Percentiles rank a stretch among this genome's conserved stretches.
Conservation (phyloP, 2,113 vertebrate genomes). For the Platysteira castanea region DNA sequence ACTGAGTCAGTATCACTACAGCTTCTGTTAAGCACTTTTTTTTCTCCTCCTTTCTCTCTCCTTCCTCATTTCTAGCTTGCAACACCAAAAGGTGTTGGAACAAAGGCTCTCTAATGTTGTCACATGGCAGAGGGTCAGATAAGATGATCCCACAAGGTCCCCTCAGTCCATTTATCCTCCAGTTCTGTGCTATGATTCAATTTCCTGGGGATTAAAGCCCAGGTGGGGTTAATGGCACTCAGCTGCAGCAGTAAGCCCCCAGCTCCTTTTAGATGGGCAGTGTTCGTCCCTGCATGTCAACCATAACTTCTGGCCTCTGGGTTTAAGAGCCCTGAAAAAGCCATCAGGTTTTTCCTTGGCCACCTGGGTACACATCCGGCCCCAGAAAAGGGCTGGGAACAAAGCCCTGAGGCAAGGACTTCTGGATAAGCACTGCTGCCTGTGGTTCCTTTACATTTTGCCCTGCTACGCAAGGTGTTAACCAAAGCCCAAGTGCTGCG, state of each 20-base stretch:
- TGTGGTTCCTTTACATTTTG: background rate
- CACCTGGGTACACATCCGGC: background rate
- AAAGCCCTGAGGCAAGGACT: background rate
- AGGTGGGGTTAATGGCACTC: background rate
- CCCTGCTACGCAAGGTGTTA: background rate
- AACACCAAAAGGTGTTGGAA: background rate
- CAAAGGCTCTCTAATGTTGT: background rate
- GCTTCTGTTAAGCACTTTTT: background rate
- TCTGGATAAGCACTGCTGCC: background rate
- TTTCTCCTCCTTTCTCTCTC: background rate
- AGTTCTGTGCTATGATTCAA: background rate
- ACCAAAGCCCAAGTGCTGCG: background rate
- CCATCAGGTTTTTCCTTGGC: background rate
- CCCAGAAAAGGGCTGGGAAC: background rate
- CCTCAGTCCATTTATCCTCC: background rate
- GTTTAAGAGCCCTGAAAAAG: background rate
- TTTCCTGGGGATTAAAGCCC: slow-evolving; percentile 4
- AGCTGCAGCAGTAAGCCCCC: background rate
- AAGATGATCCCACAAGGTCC: background rate
- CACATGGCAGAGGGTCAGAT: background rate
- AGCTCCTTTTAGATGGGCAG: background rate
- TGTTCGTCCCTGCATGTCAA: background rate
- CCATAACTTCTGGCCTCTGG: background rate
- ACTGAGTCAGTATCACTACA: background rate
- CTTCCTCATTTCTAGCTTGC: background rate